Percentiles rank a stretch among this genome's conserved stretches.
These are phyloP conservation scores for Dipodomys merriami DNA, from an alignment of 2,113 vertebrate genomes.

Conservation along the genomic window DNA sequence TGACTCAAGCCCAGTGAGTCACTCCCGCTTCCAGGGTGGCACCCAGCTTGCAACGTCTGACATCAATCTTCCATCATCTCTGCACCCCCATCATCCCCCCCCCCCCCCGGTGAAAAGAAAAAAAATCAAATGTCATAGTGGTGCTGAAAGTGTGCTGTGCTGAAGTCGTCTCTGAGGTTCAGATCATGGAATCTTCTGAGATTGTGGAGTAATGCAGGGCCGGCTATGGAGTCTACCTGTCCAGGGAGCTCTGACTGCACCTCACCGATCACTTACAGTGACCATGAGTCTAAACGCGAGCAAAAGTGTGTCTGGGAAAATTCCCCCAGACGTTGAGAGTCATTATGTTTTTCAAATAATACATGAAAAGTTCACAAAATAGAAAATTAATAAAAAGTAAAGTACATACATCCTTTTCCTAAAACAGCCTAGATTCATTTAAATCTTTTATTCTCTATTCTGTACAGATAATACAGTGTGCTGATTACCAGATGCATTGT, in stretches of 20 bases:
- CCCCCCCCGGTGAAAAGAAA: neutral
- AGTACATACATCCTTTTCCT: neutral
- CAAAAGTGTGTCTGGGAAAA: neutral
- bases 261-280: accelerated
- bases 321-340: too few species aligned
- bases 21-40: neutral
- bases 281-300: neutral
- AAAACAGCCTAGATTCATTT: neutral
- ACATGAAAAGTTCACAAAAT: neutral
- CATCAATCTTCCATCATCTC: neutral
- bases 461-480: neutral
- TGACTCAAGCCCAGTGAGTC: constrained; percentile 51
- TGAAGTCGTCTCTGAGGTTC: neutral
- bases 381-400: neutral
- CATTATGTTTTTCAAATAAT: neutral
- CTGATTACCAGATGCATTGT: neutral
- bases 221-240: neutral
- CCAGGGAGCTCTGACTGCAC: too few species aligned
- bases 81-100: neutral
- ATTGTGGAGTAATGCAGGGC: too few species aligned
- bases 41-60: neutral
- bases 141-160: neutral
- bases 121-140: neutral
- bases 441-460: neutral
- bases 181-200: accelerated